Base-by-base conservation (phyloP, 2,113 vertebrate genomes). In the Notechis scutatus region DNA sequence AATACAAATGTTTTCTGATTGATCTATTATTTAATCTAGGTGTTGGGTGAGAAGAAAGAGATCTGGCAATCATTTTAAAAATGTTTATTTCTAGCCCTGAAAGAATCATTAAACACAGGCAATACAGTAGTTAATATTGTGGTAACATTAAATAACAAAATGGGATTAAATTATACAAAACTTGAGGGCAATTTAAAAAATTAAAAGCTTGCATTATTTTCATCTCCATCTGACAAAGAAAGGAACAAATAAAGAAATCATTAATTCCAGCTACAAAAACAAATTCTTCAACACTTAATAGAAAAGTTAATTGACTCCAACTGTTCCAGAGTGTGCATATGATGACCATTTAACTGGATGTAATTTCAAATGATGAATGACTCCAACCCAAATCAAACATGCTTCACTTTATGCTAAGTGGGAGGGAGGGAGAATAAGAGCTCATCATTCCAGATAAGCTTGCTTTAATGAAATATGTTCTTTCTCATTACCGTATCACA, bases 1-100 rank as follows among this genome's bases (percentile, higher is more conserved):
- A 91, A 94, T 87, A 69, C 93, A 91, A 92, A 93, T 59, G 45
- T 90, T 47, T 50, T 96, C 87, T 93, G 24, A n/a, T 54, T 54
- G 69, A 90, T 69, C 11, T 18, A 92, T 87, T 56, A 96, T 39
- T 93, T 94, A 94, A 54, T 96, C 93, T 74, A 59, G 11, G 20
- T 93, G 93, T 64, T 92, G 93, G 89, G 4, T 42, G 11, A 81
- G 39, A 24, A 56, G 93, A 86, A 87, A 94, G 2, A 34, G 45
- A 69, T 93, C 91, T 88, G 91, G 52, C 93, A 54, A 94, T 95
- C 85, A 85, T 96, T 96, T 96, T 94, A 54, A 69, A 85, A 92
- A 97, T 95, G 93, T 98, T 98, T 98, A 98, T 98, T 98, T 98
- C 96, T 98, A 98, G 96, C 97, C 97, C 97, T 97, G 97, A 98